These are phyloP conservation scores for Solenopsis fugax DNA, from an alignment of 1,140 invertebrate species.

Conservation along the genomic window DNA sequence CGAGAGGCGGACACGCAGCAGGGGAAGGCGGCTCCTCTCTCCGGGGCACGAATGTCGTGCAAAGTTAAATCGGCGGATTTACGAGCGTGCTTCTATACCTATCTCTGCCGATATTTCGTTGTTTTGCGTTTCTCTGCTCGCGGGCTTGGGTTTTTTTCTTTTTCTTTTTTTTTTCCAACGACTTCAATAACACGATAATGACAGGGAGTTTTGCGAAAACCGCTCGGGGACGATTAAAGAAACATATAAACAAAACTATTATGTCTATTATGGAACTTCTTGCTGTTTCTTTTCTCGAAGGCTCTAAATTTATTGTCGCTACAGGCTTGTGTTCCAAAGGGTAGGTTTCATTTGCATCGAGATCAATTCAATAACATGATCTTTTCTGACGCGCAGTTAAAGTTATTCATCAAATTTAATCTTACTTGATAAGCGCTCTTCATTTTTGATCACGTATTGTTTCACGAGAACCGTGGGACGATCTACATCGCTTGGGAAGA, in stretches of 20 bases:
- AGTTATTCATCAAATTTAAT: constrained; percentile 57
- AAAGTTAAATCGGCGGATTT: constrained; percentile 74
- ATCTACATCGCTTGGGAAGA: constrained; percentile 40
- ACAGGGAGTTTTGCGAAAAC: background rate
- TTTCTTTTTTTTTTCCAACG: background rate
- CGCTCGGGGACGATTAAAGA: background rate
- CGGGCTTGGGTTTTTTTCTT: background rate
- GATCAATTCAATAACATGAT: background rate
- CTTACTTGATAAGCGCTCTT: constrained; percentile 25
- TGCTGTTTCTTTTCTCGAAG: background rate
- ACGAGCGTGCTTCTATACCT: constrained; percentile 24
- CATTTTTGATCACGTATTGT: constrained; percentile 54
- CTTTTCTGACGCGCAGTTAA: background rate
- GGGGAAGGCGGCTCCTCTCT: constrained; percentile 17
- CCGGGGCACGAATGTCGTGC: constrained; percentile 49
- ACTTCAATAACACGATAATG: background rate
- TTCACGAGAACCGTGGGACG: constrained; percentile 37
- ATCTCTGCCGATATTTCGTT: constrained; percentile 29
- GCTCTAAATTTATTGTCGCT: background rate
- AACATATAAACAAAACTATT: background rate
- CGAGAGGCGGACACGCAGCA: constrained; percentile 35
- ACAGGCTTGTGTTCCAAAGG: background rate
- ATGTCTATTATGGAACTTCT: background rate
- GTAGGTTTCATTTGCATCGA: background rate
- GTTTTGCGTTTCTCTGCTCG: background rate